Conservation (phyloP, 2,113 vertebrate genomes). For the Cololabis saira region DNA sequence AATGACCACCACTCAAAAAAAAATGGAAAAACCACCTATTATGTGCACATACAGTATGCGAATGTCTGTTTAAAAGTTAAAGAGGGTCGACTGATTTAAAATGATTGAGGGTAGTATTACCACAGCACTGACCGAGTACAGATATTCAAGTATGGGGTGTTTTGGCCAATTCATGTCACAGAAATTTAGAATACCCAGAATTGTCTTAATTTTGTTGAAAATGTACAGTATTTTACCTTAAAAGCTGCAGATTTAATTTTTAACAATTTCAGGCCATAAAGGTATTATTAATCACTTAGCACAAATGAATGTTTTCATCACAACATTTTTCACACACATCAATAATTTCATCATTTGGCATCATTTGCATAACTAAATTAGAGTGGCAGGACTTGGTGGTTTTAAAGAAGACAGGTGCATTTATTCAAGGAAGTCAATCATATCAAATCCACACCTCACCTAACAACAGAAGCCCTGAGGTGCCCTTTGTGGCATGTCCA, state of each 20-base stretch:
- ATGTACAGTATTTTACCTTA: too few relatives aligned
- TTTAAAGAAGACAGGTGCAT: background rate
- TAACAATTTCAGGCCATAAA: too few relatives aligned
- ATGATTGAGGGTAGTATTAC: conserved; percentile 37
- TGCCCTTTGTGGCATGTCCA: conserved; percentile 67
- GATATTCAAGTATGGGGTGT: conserved; percentile 25
- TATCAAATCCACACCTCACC: conserved; percentile 10
- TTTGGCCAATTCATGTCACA: conserved; percentile 4
- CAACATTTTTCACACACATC: background rate
- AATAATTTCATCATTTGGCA: background rate
- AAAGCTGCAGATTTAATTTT: too few relatives aligned
- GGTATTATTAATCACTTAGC: too few relatives aligned
- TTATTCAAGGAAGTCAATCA: conserved; percentile 20
- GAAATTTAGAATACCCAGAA: too few relatives aligned
- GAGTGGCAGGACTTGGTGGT: background rate
- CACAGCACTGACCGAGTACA: conserved; percentile 30
- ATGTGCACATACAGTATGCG: conserved; percentile 8
- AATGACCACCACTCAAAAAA: conserved; percentile 10
- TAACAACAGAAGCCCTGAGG: conserved; percentile 41
- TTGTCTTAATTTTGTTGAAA: too few relatives aligned
- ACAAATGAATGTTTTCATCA: conserved; percentile 31
- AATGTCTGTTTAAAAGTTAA: background rate
- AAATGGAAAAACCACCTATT: background rate
- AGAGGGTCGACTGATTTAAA: conserved; percentile 37
- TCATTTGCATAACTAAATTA: background rate